Evolutionary conservation across 2,113 vertebrate genomes (phyloP), one percentile per base, ranked within the genome.

Genomic region (Sander lucioperca): DNA sequence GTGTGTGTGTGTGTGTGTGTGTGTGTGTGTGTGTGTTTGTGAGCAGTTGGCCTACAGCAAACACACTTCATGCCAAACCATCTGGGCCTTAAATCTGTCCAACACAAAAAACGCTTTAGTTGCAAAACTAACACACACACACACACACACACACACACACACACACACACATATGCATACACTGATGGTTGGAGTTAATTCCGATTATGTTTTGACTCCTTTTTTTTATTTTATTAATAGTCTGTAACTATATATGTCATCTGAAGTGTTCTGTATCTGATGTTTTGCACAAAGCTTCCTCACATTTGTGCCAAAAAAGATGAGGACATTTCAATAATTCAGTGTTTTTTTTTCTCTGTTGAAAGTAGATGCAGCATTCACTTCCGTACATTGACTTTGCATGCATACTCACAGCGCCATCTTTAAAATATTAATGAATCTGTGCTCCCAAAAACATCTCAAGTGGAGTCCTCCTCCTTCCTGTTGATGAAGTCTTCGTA

Each of bases 41-140:
- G 64, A 86, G 84, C 75, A 86, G 89, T 93, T 94, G 91, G 93
- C 90, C 88, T 88, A 80, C 82, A 88, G 86, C 90, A 88, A 91
- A 92, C 85, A 84, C 85, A 77, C 77, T 86, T 69, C 70, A 63
- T 92, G 92, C 91, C 91, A 93, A 94, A 94, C 93, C 90, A 94
- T 94, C 91, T 94, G 93, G 93, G 88, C 83, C 80, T 80, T 88
- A 94, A 93, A 92, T 93, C 90, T 94, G 93, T 92, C 86, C 90
- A 68, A 76, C 59, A 62, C 80, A 45, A 81, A 89, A 90, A 88
- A 89, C 79, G 74, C 90, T 91, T 91, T 83, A 90, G 89, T 91
- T 89, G 85, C 90, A 91, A 88, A 89, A 87, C 67, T 74, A 59
- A 30, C 33, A 50, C 33, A 39, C 14, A 23, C 57, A 39, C 58